phyloP scores from a whole-genome alignment of 2,888 invertebrate genomes.

The Ectropis crepuscularia region DNA sequence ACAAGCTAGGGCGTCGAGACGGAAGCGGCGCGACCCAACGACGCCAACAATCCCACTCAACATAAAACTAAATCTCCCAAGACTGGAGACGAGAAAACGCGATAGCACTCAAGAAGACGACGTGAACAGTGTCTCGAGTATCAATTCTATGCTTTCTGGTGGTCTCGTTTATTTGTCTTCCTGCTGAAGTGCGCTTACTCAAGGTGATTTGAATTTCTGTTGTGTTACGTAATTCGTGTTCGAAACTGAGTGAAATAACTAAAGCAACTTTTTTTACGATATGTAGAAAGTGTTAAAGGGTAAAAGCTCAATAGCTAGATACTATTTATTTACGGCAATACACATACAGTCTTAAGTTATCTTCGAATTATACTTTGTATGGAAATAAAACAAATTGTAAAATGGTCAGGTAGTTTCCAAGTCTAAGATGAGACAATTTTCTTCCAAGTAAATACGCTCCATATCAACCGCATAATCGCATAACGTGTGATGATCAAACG shows the following conservation, averaged over 20 bases:
- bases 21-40: constrained; percentile 70
- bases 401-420: not conserved
- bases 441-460: too few relatives aligned
- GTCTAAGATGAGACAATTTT: too few relatives aligned
- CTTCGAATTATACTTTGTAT: not conserved
- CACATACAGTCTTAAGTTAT: too few relatives aligned
- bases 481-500: too few relatives aligned
- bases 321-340: too few relatives aligned
- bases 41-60: constrained; percentile 74
- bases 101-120: constrained; percentile 63
- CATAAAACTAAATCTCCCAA: constrained; percentile 73
- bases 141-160: constrained; percentile 52
- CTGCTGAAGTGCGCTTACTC: constrained; percentile 32
- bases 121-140: constrained; percentile 56
- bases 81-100: constrained; percentile 59
- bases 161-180: constrained; percentile 39
- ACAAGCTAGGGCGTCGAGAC: constrained; percentile 64
- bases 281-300: not conserved
- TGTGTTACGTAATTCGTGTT: constrained; percentile 12
- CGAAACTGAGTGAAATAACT: not conserved
- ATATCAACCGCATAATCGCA: too few relatives aligned
- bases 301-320: too few relatives aligned
- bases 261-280: not conserved
- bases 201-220: constrained; percentile 28
- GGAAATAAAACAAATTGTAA: not conserved